These are phyloP conservation scores for Aphelinus atriplicis DNA, from an alignment of 1,140 invertebrate species.

Conservation along the genomic window DNA sequence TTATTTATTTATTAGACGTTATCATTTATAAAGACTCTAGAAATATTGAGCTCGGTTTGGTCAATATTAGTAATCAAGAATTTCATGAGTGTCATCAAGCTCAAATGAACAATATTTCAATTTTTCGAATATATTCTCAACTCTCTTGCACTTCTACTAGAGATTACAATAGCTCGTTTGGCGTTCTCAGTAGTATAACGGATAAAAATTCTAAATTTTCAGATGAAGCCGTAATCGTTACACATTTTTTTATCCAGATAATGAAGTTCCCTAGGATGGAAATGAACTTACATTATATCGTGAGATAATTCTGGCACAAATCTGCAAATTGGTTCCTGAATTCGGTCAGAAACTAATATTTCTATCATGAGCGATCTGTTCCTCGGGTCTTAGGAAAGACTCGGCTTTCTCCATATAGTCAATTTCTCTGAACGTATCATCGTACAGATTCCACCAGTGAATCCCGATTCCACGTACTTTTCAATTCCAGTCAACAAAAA, in stretches of 20 bases:
- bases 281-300: constrained; percentile 12
- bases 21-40: constrained; percentile 57
- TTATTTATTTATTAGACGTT: constrained; percentile 43
- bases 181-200: too few relatives aligned
- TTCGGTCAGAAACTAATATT: too few relatives aligned
- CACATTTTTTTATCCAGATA: too few relatives aligned
- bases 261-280: neutral
- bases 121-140: too few relatives aligned
- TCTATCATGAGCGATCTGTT: too few relatives aligned
- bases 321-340: neutral
- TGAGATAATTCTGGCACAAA: constrained; percentile 19
- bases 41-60: constrained; percentile 68
- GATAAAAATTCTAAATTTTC: too few relatives aligned
- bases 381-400: neutral
- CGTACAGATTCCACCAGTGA: neutral
- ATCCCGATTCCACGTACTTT: neutral
- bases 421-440: neutral
- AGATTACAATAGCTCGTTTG: too few relatives aligned
- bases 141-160: too few relatives aligned
- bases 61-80: constrained; percentile 61
- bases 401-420: neutral
- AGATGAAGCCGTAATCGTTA: too few relatives aligned
- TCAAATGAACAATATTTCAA: constrained; percentile 30
- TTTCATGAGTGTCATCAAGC: constrained; percentile 40
- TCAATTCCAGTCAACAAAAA: neutral